phyloP scores from a whole-genome alignment of 2,113 vertebrate species.

The Motacilla tschutschensis region DNA sequence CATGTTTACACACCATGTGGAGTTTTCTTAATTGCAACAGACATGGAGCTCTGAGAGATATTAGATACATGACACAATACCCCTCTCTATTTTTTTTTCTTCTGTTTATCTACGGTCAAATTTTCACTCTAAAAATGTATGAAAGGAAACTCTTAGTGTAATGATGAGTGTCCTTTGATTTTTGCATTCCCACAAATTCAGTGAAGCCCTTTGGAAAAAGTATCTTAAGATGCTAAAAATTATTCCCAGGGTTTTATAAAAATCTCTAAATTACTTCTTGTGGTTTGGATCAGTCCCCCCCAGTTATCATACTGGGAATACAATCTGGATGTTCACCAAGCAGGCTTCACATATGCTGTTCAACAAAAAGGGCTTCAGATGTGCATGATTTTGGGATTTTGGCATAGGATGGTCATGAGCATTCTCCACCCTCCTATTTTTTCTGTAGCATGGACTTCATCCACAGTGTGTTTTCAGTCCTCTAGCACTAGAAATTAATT shows the following conservation, averaged over 20 bases:
- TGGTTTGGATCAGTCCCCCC: constrained; percentile 26
- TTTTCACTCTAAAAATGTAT: constrained; percentile 2
- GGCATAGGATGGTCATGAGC: constrained; percentile 4
- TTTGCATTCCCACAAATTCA: background rate
- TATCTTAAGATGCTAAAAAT: constrained; percentile 18
- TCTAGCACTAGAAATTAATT: background rate
- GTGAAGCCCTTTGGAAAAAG: background rate
- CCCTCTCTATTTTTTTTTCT: background rate
- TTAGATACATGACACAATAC: background rate
- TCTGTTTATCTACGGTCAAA: background rate
- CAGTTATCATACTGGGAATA: constrained; percentile 29
- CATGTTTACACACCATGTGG: constrained; percentile 11
- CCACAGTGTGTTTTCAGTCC: background rate
- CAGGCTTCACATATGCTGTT: background rate
- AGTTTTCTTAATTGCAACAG: constrained; percentile 34
- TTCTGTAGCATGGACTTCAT: constrained; percentile 36
- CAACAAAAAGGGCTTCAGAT: constrained; percentile 26
- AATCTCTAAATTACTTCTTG: constrained; percentile 42
- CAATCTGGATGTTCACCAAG: constrained; percentile 33
- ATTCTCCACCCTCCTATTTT: constrained; percentile 30
- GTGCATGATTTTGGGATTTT: constrained; percentile 50
- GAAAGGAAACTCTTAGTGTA: background rate
- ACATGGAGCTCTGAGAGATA: background rate
- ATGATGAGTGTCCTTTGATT: background rate
- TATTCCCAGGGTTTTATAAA: constrained; percentile 36